A percentile compares a stretch with the other conserved stretches of the same genome.
phyloP scores from a whole-genome alignment of 2,113 vertebrate genomes.

The Phalacrocorax carbo region DNA sequence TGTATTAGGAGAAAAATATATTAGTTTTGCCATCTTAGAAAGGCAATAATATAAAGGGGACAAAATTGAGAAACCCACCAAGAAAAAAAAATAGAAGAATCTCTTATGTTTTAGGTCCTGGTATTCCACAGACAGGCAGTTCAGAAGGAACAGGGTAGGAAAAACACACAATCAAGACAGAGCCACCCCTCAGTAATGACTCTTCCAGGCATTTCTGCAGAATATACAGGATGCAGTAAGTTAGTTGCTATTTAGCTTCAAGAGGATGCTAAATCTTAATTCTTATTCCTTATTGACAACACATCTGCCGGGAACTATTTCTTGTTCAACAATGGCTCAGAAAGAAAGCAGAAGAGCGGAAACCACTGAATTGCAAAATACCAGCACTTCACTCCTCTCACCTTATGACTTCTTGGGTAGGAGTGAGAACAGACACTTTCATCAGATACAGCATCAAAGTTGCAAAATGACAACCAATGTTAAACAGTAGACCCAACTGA shows the following conservation, averaged over 20 bases:
- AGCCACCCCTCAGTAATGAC: background rate
- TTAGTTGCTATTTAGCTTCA: background rate
- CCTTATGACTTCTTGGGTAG: background rate
- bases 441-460: background rate
- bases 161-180: background rate
- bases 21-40: background rate
- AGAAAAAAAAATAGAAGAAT: background rate
- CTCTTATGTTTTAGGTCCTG: background rate
- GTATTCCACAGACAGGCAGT: background rate
- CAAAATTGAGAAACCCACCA: background rate
- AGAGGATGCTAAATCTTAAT: background rate
- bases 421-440: background rate
- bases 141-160: background rate
- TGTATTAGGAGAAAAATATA: background rate
- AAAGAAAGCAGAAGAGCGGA: background rate
- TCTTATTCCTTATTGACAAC: background rate
- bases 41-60: background rate
- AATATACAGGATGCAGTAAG: background rate
- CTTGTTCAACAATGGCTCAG: background rate
- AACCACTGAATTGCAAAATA: background rate
- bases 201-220: background rate
- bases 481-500: background rate
- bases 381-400: background rate
- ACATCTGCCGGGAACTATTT: background rate
- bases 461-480: background rate